A percentile compares a stretch with the other conserved stretches of the same genome.
These are phyloP conservation scores for Gambelia wislizenii DNA, from an alignment of 2,797 vertebrate species.

Conservation along the genomic window DNA sequence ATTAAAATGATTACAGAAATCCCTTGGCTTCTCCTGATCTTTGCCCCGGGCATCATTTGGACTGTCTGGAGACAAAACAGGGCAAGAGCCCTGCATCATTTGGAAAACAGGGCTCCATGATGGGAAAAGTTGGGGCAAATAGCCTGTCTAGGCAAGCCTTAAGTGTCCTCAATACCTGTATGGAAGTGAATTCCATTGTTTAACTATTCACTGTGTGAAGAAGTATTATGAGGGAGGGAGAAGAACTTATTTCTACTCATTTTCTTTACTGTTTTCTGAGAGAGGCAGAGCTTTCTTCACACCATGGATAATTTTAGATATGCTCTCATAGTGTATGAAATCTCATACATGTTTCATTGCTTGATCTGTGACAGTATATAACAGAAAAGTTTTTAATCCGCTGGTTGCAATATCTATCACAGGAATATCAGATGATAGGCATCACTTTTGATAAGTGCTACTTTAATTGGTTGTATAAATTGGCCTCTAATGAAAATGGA, in stretches of 20 bases:
- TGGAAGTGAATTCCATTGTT: neutral
- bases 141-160: too few species aligned
- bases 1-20: too few species aligned
- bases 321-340: neutral
- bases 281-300: neutral
- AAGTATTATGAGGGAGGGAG: neutral
- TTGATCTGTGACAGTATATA: neutral
- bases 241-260: too few species aligned
- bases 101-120: too few species aligned
- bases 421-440: neutral
- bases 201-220: neutral
- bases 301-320: neutral
- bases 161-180: neutral
- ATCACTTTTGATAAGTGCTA: neutral
- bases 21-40: too few species aligned
- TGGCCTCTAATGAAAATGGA: conserved; percentile 22
- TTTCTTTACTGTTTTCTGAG: neutral
- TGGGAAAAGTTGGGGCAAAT: too few species aligned
- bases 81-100: too few species aligned
- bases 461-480: neutral
- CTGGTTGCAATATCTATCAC: neutral
- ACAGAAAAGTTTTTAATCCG: neutral
- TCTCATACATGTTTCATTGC: neutral
- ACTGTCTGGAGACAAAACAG: too few species aligned
- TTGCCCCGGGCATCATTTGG: too few species aligned